Conservation (phyloP, 1,140 invertebrate species). For the Drosophila sechellia region DNA sequence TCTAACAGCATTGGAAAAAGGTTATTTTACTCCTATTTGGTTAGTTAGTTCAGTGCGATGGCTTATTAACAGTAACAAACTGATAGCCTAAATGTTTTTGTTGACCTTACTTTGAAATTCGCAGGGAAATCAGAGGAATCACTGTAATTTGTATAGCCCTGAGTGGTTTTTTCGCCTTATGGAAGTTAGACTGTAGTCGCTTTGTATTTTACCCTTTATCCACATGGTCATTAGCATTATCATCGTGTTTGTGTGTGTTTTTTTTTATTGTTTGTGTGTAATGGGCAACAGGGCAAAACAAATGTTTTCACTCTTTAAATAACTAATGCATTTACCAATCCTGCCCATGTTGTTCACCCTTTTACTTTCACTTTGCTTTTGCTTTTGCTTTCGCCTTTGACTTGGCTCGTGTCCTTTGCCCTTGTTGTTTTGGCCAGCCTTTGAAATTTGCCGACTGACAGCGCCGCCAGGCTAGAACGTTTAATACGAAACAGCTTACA, state of each 20-base stretch:
- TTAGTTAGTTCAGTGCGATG: background rate
- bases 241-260: slow-evolving; percentile 1
- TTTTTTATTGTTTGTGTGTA: background rate
- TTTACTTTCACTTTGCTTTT: background rate
- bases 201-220: slow-evolving; percentile 9
- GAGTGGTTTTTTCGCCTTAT: background rate
- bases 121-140: background rate
- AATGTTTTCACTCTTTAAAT: slow-evolving; percentile 70
- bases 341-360: background rate
- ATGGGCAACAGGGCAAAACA: slow-evolving; percentile 48
- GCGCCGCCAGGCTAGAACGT: slow-evolving; percentile 56
- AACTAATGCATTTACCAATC: slow-evolving; percentile 71
- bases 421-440: slow-evolving; percentile 51
- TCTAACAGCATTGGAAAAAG: background rate
- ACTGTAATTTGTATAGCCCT: background rate
- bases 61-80: too few species aligned
- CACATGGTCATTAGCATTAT: slow-evolving; percentile 32
- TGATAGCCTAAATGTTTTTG: background rate
- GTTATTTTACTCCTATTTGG: background rate
- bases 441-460: slow-evolving; percentile 67
- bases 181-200: slow-evolving; percentile 8
- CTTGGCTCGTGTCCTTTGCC: slow-evolving; percentile 24
- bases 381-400: slow-evolving; percentile 3
- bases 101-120: background rate
- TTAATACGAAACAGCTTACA: slow-evolving; percentile 58